A percentile compares a stretch with the other conserved stretches of the same genome.
Conservation (phyloP, 2,888 invertebrate species). For the Stenodema calcarata region DNA sequence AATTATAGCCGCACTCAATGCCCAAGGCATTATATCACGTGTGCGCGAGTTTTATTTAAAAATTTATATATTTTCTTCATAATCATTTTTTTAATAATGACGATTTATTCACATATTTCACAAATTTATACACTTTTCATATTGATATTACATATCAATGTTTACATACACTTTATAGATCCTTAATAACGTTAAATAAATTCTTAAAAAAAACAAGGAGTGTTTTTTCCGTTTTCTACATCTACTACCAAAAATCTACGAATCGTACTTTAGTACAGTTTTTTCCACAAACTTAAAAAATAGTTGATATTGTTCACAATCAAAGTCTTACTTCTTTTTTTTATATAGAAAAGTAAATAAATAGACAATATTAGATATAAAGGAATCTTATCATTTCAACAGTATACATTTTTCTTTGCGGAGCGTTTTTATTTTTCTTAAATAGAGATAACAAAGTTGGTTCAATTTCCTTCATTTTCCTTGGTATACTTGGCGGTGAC, state of each 20-base stretch:
- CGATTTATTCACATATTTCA: conserved; percentile 53
- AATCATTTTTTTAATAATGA: conserved; percentile 1
- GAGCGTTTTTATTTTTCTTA: background rate
- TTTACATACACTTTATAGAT: conserved; percentile 18
- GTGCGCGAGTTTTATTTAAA: conserved; percentile 48
- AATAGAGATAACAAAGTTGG: conserved; percentile 17
- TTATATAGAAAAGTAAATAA: conserved; percentile 54
- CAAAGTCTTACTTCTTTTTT: conserved; percentile 44
- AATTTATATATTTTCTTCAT: conserved; percentile 27
- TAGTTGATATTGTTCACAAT: conserved; percentile 39
- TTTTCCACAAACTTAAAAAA: conserved; percentile 31
- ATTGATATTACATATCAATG: conserved; percentile 44
- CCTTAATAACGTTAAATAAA: conserved; percentile 50
- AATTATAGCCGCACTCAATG: conserved; percentile 39
- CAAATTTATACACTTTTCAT: conserved; percentile 48
- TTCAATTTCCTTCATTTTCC: background rate
- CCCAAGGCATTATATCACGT: conserved; percentile 52
- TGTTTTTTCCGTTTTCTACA: background rate
- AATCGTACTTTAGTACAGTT: conserved; percentile 53
- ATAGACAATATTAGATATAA: conserved; percentile 50
- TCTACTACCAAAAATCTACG: conserved; percentile 6
- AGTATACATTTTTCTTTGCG: conserved; percentile 20
- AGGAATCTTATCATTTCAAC: conserved; percentile 49
- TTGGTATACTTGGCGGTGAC: conserved; percentile 11
- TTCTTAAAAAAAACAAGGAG: conserved; percentile 31